A percentile compares a stretch with the other conserved stretches of the same genome.
These are phyloP conservation scores for Labeo rohita DNA, from an alignment of 2,113 vertebrate species.

Conservation along the genomic window DNA sequence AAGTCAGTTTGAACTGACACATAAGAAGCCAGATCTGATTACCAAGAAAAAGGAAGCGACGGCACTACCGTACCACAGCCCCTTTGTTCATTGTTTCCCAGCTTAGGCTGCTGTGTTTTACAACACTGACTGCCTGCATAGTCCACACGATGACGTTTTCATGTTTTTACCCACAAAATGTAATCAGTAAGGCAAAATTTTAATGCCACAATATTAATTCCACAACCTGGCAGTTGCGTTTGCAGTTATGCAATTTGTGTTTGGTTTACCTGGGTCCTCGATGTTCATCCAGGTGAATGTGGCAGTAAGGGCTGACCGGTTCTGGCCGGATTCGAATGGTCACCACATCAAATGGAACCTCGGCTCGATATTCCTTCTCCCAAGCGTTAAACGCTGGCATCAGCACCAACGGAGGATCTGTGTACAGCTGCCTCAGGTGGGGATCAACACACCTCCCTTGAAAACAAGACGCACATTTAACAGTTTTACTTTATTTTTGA, in stretches of 20 bases:
- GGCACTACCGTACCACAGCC: neutral
- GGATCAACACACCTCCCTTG: constrained; percentile 80
- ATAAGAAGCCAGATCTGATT: constrained; percentile 41
- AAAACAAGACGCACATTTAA: neutral
- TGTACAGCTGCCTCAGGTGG: constrained; percentile 86
- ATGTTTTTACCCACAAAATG: neutral
- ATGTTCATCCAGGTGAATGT: constrained; percentile 83
- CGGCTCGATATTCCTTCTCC: constrained; percentile 86
- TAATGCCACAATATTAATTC: neutral
- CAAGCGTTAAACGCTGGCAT: constrained; percentile 84
- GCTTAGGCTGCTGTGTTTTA: constrained; percentile 10
- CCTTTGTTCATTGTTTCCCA: constrained; percentile 45
- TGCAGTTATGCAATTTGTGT: neutral
- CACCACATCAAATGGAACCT: constrained; percentile 90
- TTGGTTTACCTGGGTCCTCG: constrained; percentile 83
- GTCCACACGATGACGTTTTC: neutral
- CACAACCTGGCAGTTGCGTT: neutral
- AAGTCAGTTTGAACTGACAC: constrained; percentile 29
- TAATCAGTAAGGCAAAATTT: neutral
- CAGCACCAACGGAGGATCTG: constrained; percentile 82
- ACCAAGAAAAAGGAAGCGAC: constrained; percentile 14
- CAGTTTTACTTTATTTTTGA: neutral
- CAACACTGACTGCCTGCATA: neutral
- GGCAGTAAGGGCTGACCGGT: constrained; percentile 77
- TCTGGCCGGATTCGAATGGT: constrained; percentile 83